phyloP scores from a whole-genome alignment of 2,113 vertebrate species.

The Malurus elegans region DNA sequence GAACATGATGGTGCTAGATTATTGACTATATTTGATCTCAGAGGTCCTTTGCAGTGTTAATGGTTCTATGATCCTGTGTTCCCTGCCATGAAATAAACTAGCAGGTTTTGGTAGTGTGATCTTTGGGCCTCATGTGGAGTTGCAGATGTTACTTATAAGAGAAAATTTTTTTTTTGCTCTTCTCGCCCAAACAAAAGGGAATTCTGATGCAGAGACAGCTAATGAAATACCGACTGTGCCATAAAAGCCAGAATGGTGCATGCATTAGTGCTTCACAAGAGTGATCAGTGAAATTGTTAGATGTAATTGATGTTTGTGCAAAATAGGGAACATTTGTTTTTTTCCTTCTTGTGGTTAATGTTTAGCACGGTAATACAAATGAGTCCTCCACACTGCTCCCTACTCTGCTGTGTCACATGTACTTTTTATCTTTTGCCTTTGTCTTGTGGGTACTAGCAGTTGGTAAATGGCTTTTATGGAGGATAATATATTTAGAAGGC shows the following conservation, averaged over 20 bases:
- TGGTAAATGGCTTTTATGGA: constrained; percentile 70
- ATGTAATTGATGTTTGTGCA: constrained; percentile 68
- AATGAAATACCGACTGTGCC: constrained; percentile 2
- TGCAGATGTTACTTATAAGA: not conserved
- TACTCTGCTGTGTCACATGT: not conserved
- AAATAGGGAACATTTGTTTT: constrained; percentile 69
- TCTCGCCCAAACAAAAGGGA: not conserved
- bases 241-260: constrained; percentile 32
- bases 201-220: not conserved
- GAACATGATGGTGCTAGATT: not conserved
- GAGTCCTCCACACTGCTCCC: not conserved
- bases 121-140: not conserved
- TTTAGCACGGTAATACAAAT: constrained; percentile 72
- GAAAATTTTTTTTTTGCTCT: not conserved
- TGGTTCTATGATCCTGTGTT: not conserved
- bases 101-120: not conserved
- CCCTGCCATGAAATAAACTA: not conserved
- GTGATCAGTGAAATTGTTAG: constrained; percentile 70
- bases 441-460: constrained; percentile 64
- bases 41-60: not conserved
- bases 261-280: constrained; percentile 29
- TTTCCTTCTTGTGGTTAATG: constrained; percentile 73
- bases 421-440: constrained; percentile 55
- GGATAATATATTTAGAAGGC: constrained; percentile 70
- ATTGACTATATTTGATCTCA: accelerated